Base-by-base conservation (phyloP, 2,888 invertebrate species). In the Polymixis flavicincta region DNA sequence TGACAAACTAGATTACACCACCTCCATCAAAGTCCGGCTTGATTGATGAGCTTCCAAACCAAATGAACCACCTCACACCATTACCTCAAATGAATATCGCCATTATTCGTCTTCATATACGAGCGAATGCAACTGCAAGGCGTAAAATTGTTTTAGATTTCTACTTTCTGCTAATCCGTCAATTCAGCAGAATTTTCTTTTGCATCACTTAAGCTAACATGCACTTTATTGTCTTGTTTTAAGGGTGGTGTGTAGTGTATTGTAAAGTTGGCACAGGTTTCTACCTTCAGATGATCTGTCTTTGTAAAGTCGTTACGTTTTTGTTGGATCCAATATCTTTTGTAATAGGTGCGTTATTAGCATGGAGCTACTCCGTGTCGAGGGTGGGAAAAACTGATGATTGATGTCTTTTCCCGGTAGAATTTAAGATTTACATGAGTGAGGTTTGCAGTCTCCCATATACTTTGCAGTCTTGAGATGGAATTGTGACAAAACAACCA, bases 1-100 rank as follows among this genome's bases (percentile, higher is more conserved):
- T 88, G 89, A 92, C 94, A 92, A 95, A 95, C 94, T 92, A 90
- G 94, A 95, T 94, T 94, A 95, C 91, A 90, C 88, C 91, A 89
- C 94, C 92, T 93, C 93, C 94, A 93, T 95, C 94, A 94, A 92
- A 90, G 92, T 93, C 93, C 90, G 73, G 85, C 80, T 89, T 94
- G 95, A 95, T 95, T 94, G 95, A 95, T 95, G 94, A 92, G 90
- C 80, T 89, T 85, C 87, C 89, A 89, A 89, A 89, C 87, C 92
- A 93, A 93, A 93, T 93, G 91, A 93, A 90, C 88, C 86, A 71
- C 64, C 54, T 59, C 28, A 67, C 69, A 71, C 48, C 74, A 54
- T 14, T 66, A 17, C 19, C 55, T 8, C 76, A 70, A 54, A 50
- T 73, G 4, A 88, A 85, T 83, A 55, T 75, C 52, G 67, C 75